Percentiles rank a stretch among this genome's conserved stretches.
Conservation (phyloP, 92 coral and sea anemone genomes). For the Nematostella vectensis region DNA sequence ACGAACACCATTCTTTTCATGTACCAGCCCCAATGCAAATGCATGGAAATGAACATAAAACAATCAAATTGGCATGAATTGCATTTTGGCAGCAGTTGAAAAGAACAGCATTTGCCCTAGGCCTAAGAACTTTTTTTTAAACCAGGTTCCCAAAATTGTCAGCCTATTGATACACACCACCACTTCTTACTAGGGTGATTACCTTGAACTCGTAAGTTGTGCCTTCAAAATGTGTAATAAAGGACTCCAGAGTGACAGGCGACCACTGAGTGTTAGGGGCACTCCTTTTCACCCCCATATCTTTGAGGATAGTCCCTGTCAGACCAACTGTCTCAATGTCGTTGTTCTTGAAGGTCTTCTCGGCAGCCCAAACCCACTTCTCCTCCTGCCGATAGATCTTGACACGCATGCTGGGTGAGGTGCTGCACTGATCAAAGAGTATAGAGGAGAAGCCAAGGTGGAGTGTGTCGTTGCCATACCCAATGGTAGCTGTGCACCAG, state of each 20-base stretch:
- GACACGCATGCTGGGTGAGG: conserved; percentile 26
- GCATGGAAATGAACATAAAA: too few relatives aligned
- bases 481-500: conserved; percentile 51
- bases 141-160: too few relatives aligned
- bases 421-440: conserved; percentile 21
- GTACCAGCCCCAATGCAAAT: too few relatives aligned
- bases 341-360: conserved; percentile 22
- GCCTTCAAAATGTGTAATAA: conserved; percentile 15
- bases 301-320: conserved; percentile 13
- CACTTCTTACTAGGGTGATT: too few relatives aligned
- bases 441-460: conserved; percentile 46
- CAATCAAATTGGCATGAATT: too few relatives aligned
- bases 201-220: conserved; percentile 34
- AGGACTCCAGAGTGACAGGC: conserved; percentile 37
- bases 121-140: too few relatives aligned
- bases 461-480: conserved; percentile 23
- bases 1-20: too few relatives aligned
- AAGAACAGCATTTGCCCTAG: too few relatives aligned
- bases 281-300: conserved; percentile 6
- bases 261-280: conserved; percentile 20
- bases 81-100: too few relatives aligned
- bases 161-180: too few relatives aligned
- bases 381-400: conserved; percentile 37
- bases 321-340: conserved; percentile 22
- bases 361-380: conserved; percentile 32